These are phyloP conservation scores for Marmota monax DNA, from an alignment of 2,113 vertebrate species.

Conservation along the genomic window DNA sequence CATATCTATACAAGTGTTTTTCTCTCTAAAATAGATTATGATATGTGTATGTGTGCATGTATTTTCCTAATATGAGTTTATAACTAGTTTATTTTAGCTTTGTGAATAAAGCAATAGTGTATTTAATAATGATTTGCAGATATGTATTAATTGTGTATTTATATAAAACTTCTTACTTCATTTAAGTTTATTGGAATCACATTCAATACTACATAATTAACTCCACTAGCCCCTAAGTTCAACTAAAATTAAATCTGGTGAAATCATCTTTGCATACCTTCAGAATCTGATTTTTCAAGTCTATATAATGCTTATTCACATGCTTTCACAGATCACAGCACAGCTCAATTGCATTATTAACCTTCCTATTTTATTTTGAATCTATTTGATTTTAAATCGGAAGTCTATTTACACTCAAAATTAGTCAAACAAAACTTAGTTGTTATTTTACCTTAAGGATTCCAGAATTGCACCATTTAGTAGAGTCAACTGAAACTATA, in stretches of 20 bases:
- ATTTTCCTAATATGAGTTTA: not conserved
- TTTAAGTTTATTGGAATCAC: conserved; percentile 36
- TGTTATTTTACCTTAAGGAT: not conserved
- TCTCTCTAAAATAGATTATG: not conserved
- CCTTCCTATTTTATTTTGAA: conserved; percentile 48
- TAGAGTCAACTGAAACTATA: not conserved
- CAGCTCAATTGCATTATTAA: conserved; percentile 6
- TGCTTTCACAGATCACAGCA: not conserved
- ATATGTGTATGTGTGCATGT: not conserved
- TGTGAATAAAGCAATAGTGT: conserved; percentile 20
- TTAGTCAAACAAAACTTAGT: not conserved
- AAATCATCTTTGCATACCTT: conserved; percentile 13
- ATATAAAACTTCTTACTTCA: not conserved
- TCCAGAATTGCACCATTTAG: not conserved
- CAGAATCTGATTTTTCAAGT: conserved; percentile 30
- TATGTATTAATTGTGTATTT: not conserved
- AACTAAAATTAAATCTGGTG: conserved; percentile 43
- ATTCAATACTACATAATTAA: not conserved
- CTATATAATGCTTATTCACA: not conserved
- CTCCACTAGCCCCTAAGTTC: conserved; percentile 1
- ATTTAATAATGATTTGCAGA: conserved; percentile 17
- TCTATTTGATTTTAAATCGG: not conserved
- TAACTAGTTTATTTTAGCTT: conserved; percentile 46
- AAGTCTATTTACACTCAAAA: conserved; percentile 40
- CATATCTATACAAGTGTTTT: not conserved